A percentile compares a stretch with the other conserved stretches of the same genome.
phyloP scores from a whole-genome alignment of 1,140 invertebrate species.

The Acarapis woodi region DNA sequence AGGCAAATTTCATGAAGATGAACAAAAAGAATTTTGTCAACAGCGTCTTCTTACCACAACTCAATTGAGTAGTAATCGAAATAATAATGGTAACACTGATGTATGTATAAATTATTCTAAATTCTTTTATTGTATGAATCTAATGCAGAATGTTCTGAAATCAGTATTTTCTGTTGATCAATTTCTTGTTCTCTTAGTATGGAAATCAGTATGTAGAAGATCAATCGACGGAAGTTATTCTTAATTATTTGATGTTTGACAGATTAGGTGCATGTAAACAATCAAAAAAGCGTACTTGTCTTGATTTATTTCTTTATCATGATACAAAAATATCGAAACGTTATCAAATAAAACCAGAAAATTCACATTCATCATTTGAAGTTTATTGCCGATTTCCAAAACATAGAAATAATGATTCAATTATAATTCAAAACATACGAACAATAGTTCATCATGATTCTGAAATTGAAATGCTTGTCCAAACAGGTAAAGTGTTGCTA shows the following conservation, averaged over 20 bases:
- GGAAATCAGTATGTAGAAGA: no score
- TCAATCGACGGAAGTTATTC: no score
- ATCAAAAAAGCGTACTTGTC: conserved; percentile 8
- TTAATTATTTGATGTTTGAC: no score
- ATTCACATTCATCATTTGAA: conserved; percentile 8
- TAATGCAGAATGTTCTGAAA: no score
- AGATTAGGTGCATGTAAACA: neutral
- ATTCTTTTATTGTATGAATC: no score
- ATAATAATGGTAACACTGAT: no score
- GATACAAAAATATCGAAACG: conserved; percentile 8
- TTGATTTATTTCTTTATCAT: conserved; percentile 11
- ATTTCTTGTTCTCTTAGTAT: no score
- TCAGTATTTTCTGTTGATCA: no score
- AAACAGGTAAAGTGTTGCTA: conserved; percentile 7
- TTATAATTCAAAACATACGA: conserved; percentile 4
- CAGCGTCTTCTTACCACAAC: no score
- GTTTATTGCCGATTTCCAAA: conserved; percentile 12
- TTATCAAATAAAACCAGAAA: conserved; percentile 13
- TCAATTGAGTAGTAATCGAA: no score
- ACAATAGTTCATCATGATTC: conserved; percentile 14
- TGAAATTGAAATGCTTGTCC: conserved; percentile 12
- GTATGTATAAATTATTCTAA: no score
- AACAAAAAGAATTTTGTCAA: conserved; percentile 13
- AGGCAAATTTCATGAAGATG: conserved; percentile 16
- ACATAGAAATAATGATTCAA: neutral